A percentile compares a stretch with the other conserved stretches of the same genome.
These are phyloP conservation scores for Nymphicus hollandicus DNA, from an alignment of 2,113 vertebrate species.

Conservation along the genomic window DNA sequence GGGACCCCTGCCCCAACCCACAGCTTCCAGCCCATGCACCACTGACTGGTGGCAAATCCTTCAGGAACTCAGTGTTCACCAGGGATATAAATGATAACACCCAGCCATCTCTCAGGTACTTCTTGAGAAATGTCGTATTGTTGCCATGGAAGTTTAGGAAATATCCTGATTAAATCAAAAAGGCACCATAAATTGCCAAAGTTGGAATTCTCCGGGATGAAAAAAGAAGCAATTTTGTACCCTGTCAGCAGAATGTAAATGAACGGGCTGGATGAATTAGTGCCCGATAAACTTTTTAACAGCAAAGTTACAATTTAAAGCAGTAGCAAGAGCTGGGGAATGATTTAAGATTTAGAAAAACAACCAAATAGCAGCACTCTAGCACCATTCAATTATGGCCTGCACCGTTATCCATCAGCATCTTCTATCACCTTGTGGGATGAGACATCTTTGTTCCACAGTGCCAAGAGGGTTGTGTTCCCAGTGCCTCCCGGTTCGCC, in stretches of 20 bases:
- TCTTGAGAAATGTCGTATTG: neutral
- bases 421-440: neutral
- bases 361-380: neutral
- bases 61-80: neutral
- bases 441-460: neutral
- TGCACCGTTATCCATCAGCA: neutral
- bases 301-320: slow-evolving; percentile 37
- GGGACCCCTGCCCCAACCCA: rapidly evolving
- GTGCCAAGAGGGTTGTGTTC: neutral
- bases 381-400: neutral
- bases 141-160: slow-evolving; percentile 20
- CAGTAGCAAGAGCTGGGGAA: neutral
- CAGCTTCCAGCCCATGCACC: neutral
- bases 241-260: slow-evolving; percentile 62
- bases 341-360: neutral
- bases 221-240: slow-evolving; percentile 20
- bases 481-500: neutral
- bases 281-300: slow-evolving; percentile 39
- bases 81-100: neutral
- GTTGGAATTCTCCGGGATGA: slow-evolving; percentile 9
- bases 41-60: neutral
- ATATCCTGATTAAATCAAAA: slow-evolving; percentile 49
- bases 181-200: slow-evolving; percentile 1
- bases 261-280: slow-evolving; percentile 32
- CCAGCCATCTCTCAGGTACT: neutral